Conservation (phyloP, 1,140 invertebrate genomes). For the Manduca sexta region DNA sequence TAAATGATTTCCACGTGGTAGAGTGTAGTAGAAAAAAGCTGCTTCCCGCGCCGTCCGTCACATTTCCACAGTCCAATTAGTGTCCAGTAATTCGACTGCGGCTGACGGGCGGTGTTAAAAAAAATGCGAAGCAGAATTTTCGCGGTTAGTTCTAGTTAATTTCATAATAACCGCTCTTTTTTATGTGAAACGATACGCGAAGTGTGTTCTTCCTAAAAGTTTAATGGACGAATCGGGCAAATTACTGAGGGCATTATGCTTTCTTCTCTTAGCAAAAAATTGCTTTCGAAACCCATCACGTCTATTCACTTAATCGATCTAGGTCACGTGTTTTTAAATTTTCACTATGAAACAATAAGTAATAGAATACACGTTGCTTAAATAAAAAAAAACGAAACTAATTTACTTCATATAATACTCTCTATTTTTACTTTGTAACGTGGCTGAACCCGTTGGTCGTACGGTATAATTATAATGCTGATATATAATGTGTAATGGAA, state of each 20-base stretch:
- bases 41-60: conserved; percentile 52
- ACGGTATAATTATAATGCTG: conserved; percentile 9
- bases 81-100: conserved; percentile 62
- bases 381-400: too few species aligned
- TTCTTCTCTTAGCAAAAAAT: too few species aligned
- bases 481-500: conserved; percentile 39
- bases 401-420: too few species aligned
- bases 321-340: too few species aligned
- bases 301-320: too few species aligned
- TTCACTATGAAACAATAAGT: too few species aligned
- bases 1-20: conserved; percentile 17
- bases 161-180: conserved; percentile 70
- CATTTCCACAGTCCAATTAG: conserved; percentile 68
- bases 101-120: conserved; percentile 50
- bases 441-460: too few species aligned
- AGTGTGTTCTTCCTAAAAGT: conserved; percentile 52
- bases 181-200: conserved; percentile 45
- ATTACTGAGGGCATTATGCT: too few species aligned
- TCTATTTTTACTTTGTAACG: too few species aligned
- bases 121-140: conserved; percentile 51
- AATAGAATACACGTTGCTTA: too few species aligned
- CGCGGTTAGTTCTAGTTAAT: conserved; percentile 57
- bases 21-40: conserved; percentile 32
- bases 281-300: too few species aligned
- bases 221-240: too few species aligned